Conservation (phyloP, 92 coral and sea anemone species). For the Anthopleura xanthogrammica region DNA sequence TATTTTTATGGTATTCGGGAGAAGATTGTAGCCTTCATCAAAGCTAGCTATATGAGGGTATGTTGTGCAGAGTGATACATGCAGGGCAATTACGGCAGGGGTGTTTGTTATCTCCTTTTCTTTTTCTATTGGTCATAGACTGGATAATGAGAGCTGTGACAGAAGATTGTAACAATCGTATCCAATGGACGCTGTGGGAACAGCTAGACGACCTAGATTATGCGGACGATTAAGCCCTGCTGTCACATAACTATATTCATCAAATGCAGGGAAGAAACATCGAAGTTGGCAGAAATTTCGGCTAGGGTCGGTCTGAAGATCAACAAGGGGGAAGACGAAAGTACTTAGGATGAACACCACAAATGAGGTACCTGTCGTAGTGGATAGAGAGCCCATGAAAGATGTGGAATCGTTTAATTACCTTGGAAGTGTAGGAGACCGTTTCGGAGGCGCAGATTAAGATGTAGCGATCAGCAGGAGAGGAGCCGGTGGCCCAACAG, state of each 20-base stretch:
- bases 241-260: conserved; percentile 19
- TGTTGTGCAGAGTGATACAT: neutral
- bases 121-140: conserved; percentile 15
- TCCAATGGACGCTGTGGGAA: conserved; percentile 36
- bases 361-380: neutral
- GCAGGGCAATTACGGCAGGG: neutral
- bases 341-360: too few relatives aligned
- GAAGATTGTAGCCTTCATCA: neutral
- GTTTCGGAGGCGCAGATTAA: neutral
- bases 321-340: neutral
- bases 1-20: neutral
- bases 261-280: conserved; percentile 14
- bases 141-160: neutral
- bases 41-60: neutral
- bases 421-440: conserved; percentile 8
- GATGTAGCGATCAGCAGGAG: conserved; percentile 11
- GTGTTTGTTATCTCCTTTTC: neutral
- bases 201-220: conserved; percentile 40
- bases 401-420: conserved; percentile 1
- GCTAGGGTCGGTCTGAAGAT: neutral
- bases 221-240: conserved; percentile 29
- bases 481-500: neutral
- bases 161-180: conserved; percentile 29
- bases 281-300: neutral
- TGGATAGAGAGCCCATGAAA: neutral